Evolutionary conservation across 2,113 vertebrate genomes (phyloP).

Genomic region (Cromileptes altivelis): DNA sequence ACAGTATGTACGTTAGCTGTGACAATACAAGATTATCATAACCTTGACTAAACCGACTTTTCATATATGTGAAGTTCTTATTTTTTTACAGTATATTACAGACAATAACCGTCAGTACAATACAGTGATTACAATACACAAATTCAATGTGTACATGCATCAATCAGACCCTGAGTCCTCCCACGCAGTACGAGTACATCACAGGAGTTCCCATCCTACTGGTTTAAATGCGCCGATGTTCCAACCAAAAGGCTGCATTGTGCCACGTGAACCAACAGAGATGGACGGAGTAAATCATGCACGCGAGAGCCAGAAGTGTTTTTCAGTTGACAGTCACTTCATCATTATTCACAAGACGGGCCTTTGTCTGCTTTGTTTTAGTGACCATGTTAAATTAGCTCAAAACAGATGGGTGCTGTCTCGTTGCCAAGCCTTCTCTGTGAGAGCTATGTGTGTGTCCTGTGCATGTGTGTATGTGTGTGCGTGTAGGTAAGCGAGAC

Average conservation of each 20-base stretch:
- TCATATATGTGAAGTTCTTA: not conserved
- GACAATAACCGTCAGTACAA: not conserved
- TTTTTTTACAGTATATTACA: not conserved
- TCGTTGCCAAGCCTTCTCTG: conserved; percentile 67
- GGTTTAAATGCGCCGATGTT: conserved; percentile 6
- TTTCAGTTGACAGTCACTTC: conserved; percentile 68
- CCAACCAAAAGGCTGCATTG: conserved; percentile 16
- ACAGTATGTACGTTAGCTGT: not conserved
- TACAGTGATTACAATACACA: not conserved
- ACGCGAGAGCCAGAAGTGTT: conserved; percentile 57
- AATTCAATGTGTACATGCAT: not conserved
- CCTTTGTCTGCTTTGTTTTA: conserved; percentile 79
- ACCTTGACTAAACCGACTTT: not conserved
- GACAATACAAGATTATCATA: not conserved
- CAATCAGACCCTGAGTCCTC: conserved; percentile 7
- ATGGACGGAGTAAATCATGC: conserved; percentile 44
- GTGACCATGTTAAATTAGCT: conserved; percentile 81
- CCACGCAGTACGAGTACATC: not conserved
- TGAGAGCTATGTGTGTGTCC: conserved; percentile 57
- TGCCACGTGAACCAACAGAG: conserved; percentile 37
- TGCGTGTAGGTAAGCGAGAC: conserved; percentile 44
- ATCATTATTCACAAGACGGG: conserved; percentile 72
- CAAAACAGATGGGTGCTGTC: conserved; percentile 80
- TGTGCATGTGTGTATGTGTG: not conserved
- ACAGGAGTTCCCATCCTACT: not conserved